Conservation (phyloP, 2,113 vertebrate genomes). For the Cnemophilus loriae region DNA sequence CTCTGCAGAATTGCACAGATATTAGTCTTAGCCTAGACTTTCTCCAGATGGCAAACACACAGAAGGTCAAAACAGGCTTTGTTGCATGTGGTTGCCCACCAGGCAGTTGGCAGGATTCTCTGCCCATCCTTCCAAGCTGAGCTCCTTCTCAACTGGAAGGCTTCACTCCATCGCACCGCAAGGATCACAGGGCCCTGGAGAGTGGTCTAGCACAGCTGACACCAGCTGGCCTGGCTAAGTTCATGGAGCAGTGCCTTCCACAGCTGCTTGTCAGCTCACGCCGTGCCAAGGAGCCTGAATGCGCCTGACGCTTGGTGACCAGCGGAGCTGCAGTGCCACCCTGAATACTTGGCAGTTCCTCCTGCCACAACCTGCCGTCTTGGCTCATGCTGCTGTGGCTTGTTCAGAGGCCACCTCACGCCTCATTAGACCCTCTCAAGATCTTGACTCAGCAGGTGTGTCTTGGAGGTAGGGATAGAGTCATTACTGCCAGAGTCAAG, state of each 20-base stretch:
- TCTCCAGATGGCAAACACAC: not conserved
- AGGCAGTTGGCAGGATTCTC: not conserved
- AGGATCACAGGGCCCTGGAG: not conserved
- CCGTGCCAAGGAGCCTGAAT: not conserved
- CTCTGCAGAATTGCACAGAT: not conserved
- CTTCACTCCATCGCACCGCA: not conserved
- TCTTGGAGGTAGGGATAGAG: not conserved
- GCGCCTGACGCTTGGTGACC: not conserved
- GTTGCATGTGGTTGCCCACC: not conserved
- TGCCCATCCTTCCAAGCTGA: not conserved
- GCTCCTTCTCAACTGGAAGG: not conserved
- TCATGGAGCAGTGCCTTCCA: not conserved
- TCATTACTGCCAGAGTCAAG: not conserved
- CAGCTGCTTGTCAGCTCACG: not conserved
- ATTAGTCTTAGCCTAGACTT: not conserved
- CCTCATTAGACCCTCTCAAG: not conserved
- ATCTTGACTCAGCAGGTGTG: not conserved
- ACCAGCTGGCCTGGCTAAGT: not conserved
- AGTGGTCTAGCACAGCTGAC: not conserved
- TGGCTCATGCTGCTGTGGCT: not conserved
- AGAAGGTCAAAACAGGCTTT: not conserved
- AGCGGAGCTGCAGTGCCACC: not conserved
- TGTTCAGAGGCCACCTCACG: not conserved
- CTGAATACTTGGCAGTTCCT: not conserved
- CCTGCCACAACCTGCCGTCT: not conserved